Evolutionary conservation across 1,140 invertebrate species (phyloP).

Genomic region (Camponotus floridanus): DNA sequence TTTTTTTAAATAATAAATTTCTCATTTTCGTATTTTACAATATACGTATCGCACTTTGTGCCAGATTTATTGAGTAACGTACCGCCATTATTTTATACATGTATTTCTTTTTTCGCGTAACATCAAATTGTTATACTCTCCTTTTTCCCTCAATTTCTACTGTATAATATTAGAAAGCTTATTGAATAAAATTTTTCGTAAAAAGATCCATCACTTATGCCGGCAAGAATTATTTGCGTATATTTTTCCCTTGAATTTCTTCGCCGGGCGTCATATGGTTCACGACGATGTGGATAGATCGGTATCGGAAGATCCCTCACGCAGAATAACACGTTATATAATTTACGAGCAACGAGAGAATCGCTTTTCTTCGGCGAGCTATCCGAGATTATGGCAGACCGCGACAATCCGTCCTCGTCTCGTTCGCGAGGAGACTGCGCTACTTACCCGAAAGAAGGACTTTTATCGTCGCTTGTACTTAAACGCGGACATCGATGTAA

Average conservation of each 20-base stretch:
- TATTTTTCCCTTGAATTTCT: conserved; percentile 6
- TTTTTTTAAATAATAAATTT: too few species aligned
- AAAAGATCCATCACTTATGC: not conserved
- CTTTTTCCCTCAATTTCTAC: not conserved
- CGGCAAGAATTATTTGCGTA: not conserved
- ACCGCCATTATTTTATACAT: not conserved
- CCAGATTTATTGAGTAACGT: not conserved
- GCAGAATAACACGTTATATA: conserved; percentile 22
- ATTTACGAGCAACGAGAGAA: conserved; percentile 12
- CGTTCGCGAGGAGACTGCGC: not conserved
- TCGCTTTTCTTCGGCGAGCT: not conserved
- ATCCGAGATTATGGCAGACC: not conserved
- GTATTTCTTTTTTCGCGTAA: not conserved
- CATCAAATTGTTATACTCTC: not conserved
- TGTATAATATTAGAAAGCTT: not conserved
- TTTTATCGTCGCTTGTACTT: conserved; percentile 51
- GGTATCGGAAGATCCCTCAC: not conserved
- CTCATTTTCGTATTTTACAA: too few species aligned
- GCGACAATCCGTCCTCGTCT: not conserved
- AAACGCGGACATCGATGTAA: conserved; percentile 40
- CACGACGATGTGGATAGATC: not conserved
- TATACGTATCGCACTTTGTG: not conserved
- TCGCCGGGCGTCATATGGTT: not conserved
- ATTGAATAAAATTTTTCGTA: not conserved
- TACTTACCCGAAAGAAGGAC: conserved; percentile 16